These are phyloP conservation scores for Ceyx cyanopectus DNA, from an alignment of 2,113 vertebrate genomes.

Conservation along the genomic window DNA sequence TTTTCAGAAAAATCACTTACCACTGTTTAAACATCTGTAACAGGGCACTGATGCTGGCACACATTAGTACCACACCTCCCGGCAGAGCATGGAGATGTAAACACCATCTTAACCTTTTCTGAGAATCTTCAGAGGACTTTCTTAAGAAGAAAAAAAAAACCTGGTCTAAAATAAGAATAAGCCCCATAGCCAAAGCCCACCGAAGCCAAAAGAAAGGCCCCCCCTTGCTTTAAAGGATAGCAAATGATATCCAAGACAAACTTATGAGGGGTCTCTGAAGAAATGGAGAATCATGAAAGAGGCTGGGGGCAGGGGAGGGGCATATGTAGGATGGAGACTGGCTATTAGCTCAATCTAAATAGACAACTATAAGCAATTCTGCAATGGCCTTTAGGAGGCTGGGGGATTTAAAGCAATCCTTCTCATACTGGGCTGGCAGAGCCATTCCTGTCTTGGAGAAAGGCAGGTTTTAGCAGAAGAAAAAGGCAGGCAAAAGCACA, in stretches of 20 bases:
- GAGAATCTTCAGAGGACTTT: neutral
- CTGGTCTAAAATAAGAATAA: neutral
- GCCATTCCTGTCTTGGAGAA: neutral
- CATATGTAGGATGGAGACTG: neutral
- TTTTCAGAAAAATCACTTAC: neutral
- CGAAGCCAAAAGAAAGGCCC: neutral
- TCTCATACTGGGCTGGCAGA: neutral
- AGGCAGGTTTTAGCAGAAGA: neutral
- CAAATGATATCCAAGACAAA: fast-evolving
- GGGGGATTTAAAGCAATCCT: neutral
- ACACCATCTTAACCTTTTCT: neutral
- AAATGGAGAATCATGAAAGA: neutral
- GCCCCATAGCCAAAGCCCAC: neutral
- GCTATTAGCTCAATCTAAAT: neutral
- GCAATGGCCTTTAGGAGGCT: neutral
- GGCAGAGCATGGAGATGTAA: neutral
- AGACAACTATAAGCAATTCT: neutral
- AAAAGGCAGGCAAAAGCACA: neutral
- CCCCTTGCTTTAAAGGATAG: neutral
- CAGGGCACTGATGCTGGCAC: neutral
- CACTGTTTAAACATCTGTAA: neutral
- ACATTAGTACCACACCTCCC: neutral
- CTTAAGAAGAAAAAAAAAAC: neutral
- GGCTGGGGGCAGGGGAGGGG: too few species aligned
- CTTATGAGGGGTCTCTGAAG: neutral